These are phyloP conservation scores for Synodontis membranacea DNA, from an alignment of 2,113 vertebrate genomes.

Conservation along the genomic window DNA sequence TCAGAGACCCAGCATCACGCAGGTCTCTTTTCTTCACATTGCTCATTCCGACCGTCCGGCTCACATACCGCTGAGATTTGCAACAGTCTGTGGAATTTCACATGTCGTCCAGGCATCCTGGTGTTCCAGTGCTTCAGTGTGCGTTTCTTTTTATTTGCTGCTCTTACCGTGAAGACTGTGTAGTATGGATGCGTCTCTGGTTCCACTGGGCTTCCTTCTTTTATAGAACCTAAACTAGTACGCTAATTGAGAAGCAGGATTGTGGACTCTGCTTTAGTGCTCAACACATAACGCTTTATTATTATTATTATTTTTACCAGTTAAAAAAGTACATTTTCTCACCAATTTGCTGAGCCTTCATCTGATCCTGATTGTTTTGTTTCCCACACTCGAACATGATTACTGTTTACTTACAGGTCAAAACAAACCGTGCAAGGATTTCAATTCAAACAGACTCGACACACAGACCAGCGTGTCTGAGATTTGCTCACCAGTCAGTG, in stretches of 20 bases:
- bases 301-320: not conserved
- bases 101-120: not conserved
- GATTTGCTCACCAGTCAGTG: not conserved
- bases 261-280: not conserved
- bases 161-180: not conserved
- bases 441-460: not conserved
- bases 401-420: not conserved
- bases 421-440: not conserved
- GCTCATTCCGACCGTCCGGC: conserved; percentile 20
- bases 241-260: not conserved
- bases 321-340: not conserved
- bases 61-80: conserved; percentile 18
- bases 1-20: not conserved
- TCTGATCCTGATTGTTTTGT: no score
- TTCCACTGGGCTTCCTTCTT: not conserved
- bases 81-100: conserved; percentile 33
- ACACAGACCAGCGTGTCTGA: not conserved
- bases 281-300: not conserved
- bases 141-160: not conserved
- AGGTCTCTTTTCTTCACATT: conserved; percentile 26
- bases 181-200: no score
- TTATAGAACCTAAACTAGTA: not conserved
- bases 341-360: not conserved
- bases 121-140: not conserved
- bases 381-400: not conserved